These are phyloP conservation scores for Caranx melampygus DNA, from an alignment of 2,113 vertebrate species.

Conservation along the genomic window DNA sequence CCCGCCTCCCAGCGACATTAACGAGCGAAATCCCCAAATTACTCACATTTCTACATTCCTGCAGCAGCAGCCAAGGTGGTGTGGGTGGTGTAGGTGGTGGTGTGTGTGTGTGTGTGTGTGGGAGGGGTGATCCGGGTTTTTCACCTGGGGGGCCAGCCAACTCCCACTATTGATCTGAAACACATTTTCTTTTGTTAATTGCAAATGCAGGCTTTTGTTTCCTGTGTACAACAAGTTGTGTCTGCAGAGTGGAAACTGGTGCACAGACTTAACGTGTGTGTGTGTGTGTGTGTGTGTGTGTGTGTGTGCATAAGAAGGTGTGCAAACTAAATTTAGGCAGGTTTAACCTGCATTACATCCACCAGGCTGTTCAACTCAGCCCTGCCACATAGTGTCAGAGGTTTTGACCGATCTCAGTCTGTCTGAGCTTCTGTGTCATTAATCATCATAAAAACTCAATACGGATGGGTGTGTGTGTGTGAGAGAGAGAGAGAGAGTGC, in stretches of 20 bases:
- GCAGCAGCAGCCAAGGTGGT: neutral
- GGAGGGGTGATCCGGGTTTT: neutral
- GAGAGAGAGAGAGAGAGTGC: too few species aligned
- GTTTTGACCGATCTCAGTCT: slow-evolving; percentile 8
- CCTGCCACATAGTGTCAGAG: neutral
- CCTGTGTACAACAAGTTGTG: neutral
- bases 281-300: neutral
- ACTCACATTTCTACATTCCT: neutral
- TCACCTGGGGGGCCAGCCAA: neutral
- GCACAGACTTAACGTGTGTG: neutral
- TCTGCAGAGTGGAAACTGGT: neutral
- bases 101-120: too few species aligned
- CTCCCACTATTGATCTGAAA: neutral
- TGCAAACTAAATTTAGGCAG: slow-evolving; percentile 15
- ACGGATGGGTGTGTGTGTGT: neutral
- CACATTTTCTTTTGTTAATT: neutral
- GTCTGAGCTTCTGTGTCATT: too few species aligned
- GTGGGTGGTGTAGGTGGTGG: too few species aligned
- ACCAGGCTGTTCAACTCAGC: slow-evolving; percentile 17
- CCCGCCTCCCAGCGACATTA: too few species aligned
- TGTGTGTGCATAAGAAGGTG: neutral
- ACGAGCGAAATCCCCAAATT: neutral
- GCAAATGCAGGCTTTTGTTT: neutral
- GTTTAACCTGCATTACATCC: slow-evolving; percentile 40
- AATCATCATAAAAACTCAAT: neutral